Conservation (phyloP, 2,113 vertebrate genomes). For the Myrmecophaga tridactyla region DNA sequence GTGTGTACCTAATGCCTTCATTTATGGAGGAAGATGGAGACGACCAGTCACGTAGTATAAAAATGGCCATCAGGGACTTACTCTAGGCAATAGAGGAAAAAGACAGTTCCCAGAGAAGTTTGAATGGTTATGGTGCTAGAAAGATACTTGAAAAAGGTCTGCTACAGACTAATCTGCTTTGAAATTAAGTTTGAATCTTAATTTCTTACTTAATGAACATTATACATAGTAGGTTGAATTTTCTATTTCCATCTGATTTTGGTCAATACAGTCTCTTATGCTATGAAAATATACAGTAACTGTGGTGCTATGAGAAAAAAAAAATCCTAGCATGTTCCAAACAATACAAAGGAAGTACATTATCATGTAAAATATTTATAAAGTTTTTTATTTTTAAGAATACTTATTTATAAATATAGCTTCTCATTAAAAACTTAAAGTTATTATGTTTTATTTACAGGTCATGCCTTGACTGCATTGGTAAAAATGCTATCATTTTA, state of each 20-base stretch:
- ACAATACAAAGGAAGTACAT: neutral
- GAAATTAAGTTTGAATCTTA: conserved; percentile 16
- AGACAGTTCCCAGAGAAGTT: neutral
- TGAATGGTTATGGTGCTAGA: neutral
- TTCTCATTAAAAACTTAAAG: neutral
- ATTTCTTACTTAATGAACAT: conserved; percentile 34
- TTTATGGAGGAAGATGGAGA: neutral
- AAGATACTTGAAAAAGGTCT: neutral
- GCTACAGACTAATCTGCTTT: neutral
- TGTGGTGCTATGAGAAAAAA: neutral
- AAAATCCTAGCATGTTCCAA: neutral
- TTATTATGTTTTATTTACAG: conserved; percentile 75
- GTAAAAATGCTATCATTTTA: conserved; percentile 85
- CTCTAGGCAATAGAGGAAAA: neutral
- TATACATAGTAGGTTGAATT: neutral
- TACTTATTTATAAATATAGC: neutral
- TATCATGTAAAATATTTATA: neutral
- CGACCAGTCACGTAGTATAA: neutral
- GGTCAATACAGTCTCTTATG: neutral
- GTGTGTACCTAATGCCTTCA: neutral
- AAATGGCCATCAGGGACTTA: neutral
- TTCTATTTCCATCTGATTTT: conserved; percentile 14
- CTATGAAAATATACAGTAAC: neutral
- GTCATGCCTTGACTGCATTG: conserved; percentile 92
- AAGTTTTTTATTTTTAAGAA: neutral